Evolutionary conservation across 2,888 invertebrate species (phyloP), one percentile per base, ranked within the genome.

Genomic region (Stenodema calcarata): DNA sequence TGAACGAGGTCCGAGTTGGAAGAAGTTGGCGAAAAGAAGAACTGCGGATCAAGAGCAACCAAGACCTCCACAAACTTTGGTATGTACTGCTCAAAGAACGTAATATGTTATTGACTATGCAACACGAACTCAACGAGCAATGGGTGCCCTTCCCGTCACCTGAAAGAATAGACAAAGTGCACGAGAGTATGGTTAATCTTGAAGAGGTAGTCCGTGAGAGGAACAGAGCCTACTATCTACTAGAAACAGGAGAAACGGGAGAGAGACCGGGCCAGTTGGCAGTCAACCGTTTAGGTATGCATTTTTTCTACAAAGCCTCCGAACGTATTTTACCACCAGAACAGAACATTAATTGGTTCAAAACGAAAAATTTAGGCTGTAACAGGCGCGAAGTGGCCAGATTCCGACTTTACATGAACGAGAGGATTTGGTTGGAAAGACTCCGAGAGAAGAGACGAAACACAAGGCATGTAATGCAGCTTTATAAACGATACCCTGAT

Each of bases 61-160:
- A 94, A 80, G 99, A 99, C 91, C 93, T 99, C 87, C 99, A 99
- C 91, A 98, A 99, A 92, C 92, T 99, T 87, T 99, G 99, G 99
- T 98, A 42, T 11, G 93, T 96, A 18, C 92, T 99, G 86, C 92
- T 99, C 83, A 99, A 99, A 92, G 99, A 99, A 92, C 93, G 95
- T 85, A 99, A 99, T 91, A 99, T 99, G 99, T 92, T 99, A 23
- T 91, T 97, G 88, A 99, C 99, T 0, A 98, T 99, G 99, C 97
- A 98, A 92, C 94, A 96, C 88, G 95, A 95, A 91, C 94, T 94
- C 91, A 94, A 95, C 80, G 91, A 93, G 62, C 92, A 94, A 90
- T 91, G 92, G 88, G 92, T 94, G 90, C 89, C 95, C 7, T 96
- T 99, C 91, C 97, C 98, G 0, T 98, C 94, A 91, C 98, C 98